Percentiles rank a stretch among this genome's conserved stretches.
These are phyloP conservation scores for Jacana jacana DNA, from an alignment of 2,113 vertebrate species.

Conservation along the genomic window DNA sequence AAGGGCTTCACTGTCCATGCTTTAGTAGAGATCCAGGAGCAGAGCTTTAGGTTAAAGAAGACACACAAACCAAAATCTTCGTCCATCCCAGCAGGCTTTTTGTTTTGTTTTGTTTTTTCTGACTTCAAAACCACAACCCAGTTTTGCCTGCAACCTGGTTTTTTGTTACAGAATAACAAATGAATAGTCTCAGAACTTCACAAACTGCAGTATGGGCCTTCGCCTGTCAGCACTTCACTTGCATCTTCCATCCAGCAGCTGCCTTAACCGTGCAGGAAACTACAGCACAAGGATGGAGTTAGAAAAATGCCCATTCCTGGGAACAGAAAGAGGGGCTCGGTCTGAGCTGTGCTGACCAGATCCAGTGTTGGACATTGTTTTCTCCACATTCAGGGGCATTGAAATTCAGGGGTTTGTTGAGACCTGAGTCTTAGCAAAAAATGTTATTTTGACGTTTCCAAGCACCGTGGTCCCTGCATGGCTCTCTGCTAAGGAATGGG, in stretches of 20 bases:
- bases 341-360: not conserved
- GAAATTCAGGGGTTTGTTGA: not conserved
- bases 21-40: not conserved
- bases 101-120: not conserved
- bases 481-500: conserved; percentile 19
- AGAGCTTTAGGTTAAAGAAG: conserved; percentile 1
- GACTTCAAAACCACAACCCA: not conserved
- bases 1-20: conserved; percentile 27
- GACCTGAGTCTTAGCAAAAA: not conserved
- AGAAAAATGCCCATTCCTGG: not conserved
- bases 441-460: not conserved
- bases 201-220: not conserved
- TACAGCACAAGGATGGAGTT: not conserved
- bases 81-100: not conserved
- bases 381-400: not conserved
- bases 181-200: not conserved
- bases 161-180: not conserved
- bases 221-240: not conserved
- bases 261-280: conserved; percentile 23
- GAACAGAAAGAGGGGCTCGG: not conserved
- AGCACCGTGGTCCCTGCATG: not conserved
- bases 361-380: not conserved
- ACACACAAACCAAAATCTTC: not conserved
- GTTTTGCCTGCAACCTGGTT: not conserved
- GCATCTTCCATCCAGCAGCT: conserved; percentile 23